Evolutionary conservation across 2,888 invertebrate species (phyloP), one percentile per base, ranked within the genome.

Genomic region (Cataglyphis rosenhaueri): DNA sequence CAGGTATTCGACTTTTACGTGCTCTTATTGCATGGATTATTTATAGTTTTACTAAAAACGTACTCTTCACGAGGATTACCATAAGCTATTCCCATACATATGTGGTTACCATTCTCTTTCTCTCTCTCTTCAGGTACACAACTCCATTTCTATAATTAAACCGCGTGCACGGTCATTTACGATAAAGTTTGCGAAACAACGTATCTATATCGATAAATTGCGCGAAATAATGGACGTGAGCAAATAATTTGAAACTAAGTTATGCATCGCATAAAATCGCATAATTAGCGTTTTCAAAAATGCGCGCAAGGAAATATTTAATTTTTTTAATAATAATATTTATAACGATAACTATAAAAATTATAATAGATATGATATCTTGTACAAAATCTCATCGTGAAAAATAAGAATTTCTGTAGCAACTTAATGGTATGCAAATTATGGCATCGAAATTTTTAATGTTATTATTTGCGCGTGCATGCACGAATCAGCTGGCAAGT

Each of bases 1-100:
- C 85, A 89, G 83, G 88, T 89, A 89, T 87, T 89, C 82, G 66
- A 64, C 71, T 83, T 70, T 75, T 76, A 66, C 41, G 5, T 83
- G 78, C 68, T 87, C 85, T 85, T 84, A 83, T 87, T 87, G 86
- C 84, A 38, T 15, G 64, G 88, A 89, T 89, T 89, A 89, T 89
- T 89, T 89, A 89, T 89, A 89, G 89, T 90, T 87, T 90, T 83
- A 88, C 89, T 88, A 85, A 89, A 85, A 89, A 88, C 84, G 84
- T 89, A 87, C 87, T 79, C 59, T 85, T 85, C 86, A 57, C 76
- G 38, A 83, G 84, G 83, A 89, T 89, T 81, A 89, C 86, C 88
- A 86, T 88, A 81, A 82, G 85, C 79, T 87, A 61, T 83, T 75
- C 83, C 86, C 84, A 83, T 87, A 81, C 82, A 83, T 52, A 8